Evolutionary conservation across 92 coral and sea anemone species (phyloP), one percentile per base, ranked within the genome.

Genomic region (Umimayanthus chanpuru): DNA sequence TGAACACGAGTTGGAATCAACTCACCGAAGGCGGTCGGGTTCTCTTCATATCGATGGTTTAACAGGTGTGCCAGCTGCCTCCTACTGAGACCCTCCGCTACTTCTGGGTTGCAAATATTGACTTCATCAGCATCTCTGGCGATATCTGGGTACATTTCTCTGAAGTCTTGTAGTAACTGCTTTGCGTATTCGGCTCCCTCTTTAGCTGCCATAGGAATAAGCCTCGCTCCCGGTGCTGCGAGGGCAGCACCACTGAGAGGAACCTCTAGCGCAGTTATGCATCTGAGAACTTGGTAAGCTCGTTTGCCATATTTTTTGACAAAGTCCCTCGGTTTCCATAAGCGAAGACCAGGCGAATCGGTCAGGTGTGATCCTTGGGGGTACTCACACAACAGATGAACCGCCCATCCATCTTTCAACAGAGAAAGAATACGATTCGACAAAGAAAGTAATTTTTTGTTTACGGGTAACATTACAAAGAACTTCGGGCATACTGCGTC

Each of bases 201-300:
- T 73, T 73, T 73, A 47, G 78, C 78, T 30, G 78, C 78, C 44
- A 1, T 8, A 4, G 78, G 78, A 73, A 73, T 49, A 30, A 21
- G 1, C 44, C 38, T 28, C 41, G 32, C 43, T 47, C 14, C 9
- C 11, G 78, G 78, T 2, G 44, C 78, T 30, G 10, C 43, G 20
- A 73, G 78, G 21, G 78, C n/a, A 73, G 78, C 78, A 28, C 23
- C 78, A 73, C 5, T 73, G 78, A 73, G 78, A 21, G 78, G 78
- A 47, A 73, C 78, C n/a, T 73, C 78, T 25, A 73, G 44, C 78
- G 6, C 36, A 2, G 78, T 0, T 4, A 73, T 73, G 78, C 5
- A 15, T 20, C 36, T 30, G 9, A 73, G 78, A 5, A 73, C 78
- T 38, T 73, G 43, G 23, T 73, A 73, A 47, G 78, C 78, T 73